Base-by-base conservation (phyloP, 2,797 vertebrate species). In the Sebastes oblongus region DNA sequence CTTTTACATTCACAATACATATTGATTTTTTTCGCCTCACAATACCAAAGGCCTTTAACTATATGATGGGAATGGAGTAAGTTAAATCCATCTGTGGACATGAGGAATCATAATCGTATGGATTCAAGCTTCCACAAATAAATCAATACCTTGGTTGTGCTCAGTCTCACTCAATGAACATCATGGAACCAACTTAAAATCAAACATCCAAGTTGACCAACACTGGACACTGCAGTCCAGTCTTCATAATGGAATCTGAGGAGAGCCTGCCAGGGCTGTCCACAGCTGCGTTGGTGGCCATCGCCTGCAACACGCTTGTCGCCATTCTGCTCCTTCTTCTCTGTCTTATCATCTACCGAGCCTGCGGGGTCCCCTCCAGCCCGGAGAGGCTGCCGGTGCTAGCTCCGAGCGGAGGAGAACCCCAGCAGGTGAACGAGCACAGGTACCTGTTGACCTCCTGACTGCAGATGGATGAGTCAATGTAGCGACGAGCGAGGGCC, bases 281-380 rank as follows among this genome's bases (percentile, higher is more conserved):
- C 71, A 93, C 93, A 3, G 96, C 95, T 4, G 96, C 96, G 1
- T 52, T 96, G 75, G 96, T 96, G 86, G 96, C 96, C 83, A 96
- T 96, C 2, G 94, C 88, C 59, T 96, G 96, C 81, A 96, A 96
- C 66, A 72, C 94, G 1, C 84, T 95, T 25, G 94, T 96, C 10
- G 95, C 94, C 39, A 13, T 95, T 75, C 94, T 96, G 68, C 94
- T 96, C n/a, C 86, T 96, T 18, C 90, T 96, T 62, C 94, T 96
- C 36, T 95, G 95, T 77, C 82, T 96, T 7, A 87, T 96, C 76
- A 85, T 96, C 55, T 96, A 93, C 85, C 92, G 93, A 76, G 96
- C 96, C 79, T 96, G 96, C 91, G 92, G 93, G 74, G 92, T 96
- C 66, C 96, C 96, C 12, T 96, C 96, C 64, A 94, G 88, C 85